Evolutionary conservation across 2,113 vertebrate genomes (phyloP).

Genomic region (Anolis carolinensis): DNA sequence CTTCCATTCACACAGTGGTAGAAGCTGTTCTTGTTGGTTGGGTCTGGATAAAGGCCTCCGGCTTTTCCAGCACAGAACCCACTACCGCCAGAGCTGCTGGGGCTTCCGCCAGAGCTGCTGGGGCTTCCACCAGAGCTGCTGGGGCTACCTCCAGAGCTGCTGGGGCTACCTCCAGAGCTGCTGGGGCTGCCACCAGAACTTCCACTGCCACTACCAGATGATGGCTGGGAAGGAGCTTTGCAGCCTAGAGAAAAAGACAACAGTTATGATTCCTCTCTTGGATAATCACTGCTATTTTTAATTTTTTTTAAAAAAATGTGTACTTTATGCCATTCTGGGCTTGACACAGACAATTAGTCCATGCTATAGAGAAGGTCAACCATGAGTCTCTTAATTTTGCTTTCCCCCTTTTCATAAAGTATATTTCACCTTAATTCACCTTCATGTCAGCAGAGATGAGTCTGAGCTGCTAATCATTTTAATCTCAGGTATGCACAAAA

Average conservation of each 20-base stretch:
- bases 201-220: conserved; percentile 29
- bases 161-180: not conserved
- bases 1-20: conserved; percentile 66
- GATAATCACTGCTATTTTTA: not conserved
- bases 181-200: not conserved
- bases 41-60: conserved; percentile 73
- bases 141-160: conserved; percentile 4
- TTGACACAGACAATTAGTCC: not conserved
- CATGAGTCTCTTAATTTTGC: not conserved
- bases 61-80: conserved; percentile 77
- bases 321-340: not conserved
- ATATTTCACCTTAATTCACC: not conserved
- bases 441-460: too few relatives aligned
- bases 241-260: conserved; percentile 63
- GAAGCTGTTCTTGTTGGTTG: conserved; percentile 70
- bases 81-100: conserved; percentile 48
- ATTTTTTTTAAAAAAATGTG: not conserved
- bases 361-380: not conserved
- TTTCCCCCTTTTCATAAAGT: not conserved
- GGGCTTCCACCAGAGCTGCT: conserved; percentile 38
- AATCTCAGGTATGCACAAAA: too few relatives aligned
- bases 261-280: not conserved
- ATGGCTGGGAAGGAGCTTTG: not conserved
- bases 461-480: too few relatives aligned
- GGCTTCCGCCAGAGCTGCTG: conserved; percentile 13